Percentiles rank a stretch among this genome's conserved stretches.
Conservation (phyloP, 2,113 vertebrate genomes). For the Romanogobio albipinnatus region DNA sequence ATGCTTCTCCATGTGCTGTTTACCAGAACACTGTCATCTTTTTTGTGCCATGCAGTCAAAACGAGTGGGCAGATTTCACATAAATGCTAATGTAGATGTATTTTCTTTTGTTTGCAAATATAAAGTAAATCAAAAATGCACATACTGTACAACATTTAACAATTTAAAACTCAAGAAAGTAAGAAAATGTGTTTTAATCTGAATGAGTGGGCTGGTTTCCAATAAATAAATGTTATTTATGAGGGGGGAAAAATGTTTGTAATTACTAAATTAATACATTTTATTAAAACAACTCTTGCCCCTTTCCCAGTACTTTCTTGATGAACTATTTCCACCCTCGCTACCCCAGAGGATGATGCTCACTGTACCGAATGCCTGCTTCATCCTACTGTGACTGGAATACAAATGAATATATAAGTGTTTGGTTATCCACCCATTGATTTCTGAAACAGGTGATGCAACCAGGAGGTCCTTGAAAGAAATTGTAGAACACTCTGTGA, state of each 20-base stretch:
- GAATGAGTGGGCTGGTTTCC: neutral
- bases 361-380: constrained; percentile 24
- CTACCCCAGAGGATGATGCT: neutral
- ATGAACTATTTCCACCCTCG: neutral
- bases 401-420: constrained; percentile 29
- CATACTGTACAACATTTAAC: neutral
- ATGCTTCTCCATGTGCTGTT: constrained; percentile 37
- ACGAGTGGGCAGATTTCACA: constrained; percentile 15
- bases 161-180: neutral
- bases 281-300: neutral
- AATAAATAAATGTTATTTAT: neutral
- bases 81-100: neutral
- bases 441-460: constrained; percentile 33
- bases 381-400: constrained; percentile 27
- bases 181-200: neutral
- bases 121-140: neutral
- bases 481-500: neutral
- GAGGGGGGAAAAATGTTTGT: neutral
- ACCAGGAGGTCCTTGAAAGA: constrained; percentile 24
- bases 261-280: neutral
- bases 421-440: constrained; percentile 27
- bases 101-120: neutral
- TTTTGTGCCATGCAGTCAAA: constrained; percentile 23
- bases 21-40: constrained; percentile 18
- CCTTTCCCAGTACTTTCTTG: neutral